A percentile compares a stretch with the other conserved stretches of the same genome.
These are phyloP conservation scores for Prionailurus bengalensis DNA, from an alignment of 2,113 vertebrate species.

Conservation along the genomic window DNA sequence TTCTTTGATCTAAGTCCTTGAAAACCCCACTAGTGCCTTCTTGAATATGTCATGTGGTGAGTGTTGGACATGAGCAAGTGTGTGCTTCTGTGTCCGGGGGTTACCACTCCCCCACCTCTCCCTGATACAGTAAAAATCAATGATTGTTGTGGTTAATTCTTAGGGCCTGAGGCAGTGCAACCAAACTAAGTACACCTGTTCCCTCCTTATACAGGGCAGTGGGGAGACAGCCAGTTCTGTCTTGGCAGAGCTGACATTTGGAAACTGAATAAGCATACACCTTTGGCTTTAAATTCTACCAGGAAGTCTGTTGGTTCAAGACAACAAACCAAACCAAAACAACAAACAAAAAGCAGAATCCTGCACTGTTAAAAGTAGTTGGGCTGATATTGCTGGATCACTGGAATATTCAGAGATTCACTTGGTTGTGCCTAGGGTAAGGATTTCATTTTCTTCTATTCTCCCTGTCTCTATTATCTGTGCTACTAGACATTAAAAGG, in stretches of 20 bases:
- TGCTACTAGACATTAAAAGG: background rate
- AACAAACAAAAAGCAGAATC: background rate
- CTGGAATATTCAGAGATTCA: background rate
- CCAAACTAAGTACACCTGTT: background rate
- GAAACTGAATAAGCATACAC: background rate
- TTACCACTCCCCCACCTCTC: background rate
- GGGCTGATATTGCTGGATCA: background rate
- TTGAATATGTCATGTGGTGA: slow-evolving; percentile 60
- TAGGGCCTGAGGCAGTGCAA: background rate
- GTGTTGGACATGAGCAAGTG: slow-evolving; percentile 29
- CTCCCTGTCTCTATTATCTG: background rate
- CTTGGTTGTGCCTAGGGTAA: background rate
- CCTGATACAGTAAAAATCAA: slow-evolving; percentile 14
- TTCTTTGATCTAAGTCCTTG: slow-evolving; percentile 74
- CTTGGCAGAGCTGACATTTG: background rate
- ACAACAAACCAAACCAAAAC: background rate
- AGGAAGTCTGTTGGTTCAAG: background rate
- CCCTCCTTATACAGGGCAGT: background rate
- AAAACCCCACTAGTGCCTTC: slow-evolving; percentile 58
- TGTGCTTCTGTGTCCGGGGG: background rate
- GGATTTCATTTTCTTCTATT: slow-evolving; percentile 12
- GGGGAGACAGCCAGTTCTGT: background rate
- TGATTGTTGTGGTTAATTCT: slow-evolving; percentile 35
- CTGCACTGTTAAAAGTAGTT: background rate
- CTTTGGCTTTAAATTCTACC: background rate